Evolutionary conservation across 30 jellyfish, hydroid and myxozoan genomes (phyloP).

Genomic region (Chrysaora quinquecirrha): DNA sequence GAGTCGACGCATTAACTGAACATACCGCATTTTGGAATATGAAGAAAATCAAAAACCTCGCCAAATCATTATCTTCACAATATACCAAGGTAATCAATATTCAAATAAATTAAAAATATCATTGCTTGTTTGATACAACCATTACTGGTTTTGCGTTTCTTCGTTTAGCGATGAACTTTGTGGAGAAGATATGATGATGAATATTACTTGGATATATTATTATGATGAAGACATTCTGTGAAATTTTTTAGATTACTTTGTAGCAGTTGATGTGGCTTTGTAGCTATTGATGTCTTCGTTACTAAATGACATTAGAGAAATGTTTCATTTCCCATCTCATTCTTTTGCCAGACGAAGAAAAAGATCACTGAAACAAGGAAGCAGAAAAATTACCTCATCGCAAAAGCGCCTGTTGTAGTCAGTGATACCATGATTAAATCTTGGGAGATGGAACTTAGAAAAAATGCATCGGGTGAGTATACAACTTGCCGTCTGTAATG

Average conservation of each 20-base stretch:
- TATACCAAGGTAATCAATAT: conserved; percentile 34
- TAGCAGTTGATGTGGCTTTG: too few relatives aligned
- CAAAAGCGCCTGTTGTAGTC: not conserved
- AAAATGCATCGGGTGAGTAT: not conserved
- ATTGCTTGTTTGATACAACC: not conserved
- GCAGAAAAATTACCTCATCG: not conserved
- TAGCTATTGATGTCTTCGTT: too few relatives aligned
- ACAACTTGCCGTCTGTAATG: not conserved
- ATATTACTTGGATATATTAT: not conserved
- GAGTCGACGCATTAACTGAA: conserved; percentile 45
- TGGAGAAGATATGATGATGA: not conserved
- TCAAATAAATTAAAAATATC: not conserved
- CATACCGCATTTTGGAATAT: conserved; percentile 64
- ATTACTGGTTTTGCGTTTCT: not conserved
- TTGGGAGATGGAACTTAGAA: not conserved
- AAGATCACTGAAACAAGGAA: not conserved
- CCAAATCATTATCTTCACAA: conserved; percentile 34
- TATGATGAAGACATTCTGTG: not conserved
- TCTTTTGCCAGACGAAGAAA: not conserved
- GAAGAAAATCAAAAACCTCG: conserved; percentile 39
- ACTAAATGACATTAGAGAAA: too few relatives aligned
- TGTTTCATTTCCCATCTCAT: not conserved
- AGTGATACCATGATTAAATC: not conserved
- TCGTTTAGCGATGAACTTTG: not conserved
- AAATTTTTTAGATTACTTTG: too few relatives aligned